Evolutionary conservation across 2,888 invertebrate species (phyloP).

Genomic region (Kuschelorhynchus macadamiae): DNA sequence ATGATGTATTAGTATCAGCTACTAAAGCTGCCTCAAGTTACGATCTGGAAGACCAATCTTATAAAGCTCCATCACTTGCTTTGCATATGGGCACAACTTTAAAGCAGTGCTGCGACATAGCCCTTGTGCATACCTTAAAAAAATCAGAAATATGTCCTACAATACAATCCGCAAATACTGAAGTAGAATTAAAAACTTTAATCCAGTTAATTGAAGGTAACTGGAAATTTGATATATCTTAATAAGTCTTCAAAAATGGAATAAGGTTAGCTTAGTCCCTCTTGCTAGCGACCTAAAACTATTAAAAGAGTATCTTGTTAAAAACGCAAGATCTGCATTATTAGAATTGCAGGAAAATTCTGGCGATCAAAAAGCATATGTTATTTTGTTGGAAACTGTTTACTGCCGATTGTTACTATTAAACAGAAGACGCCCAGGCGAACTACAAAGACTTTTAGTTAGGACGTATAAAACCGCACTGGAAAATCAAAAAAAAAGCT

Average conservation of each 20-base stretch:
- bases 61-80: conserved; percentile 39
- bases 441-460: conserved; percentile 51
- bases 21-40: conserved; percentile 39
- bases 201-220: conserved; percentile 49
- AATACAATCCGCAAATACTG: conserved; percentile 37
- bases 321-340: background rate
- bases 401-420: conserved; percentile 52
- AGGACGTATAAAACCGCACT: conserved; percentile 34
- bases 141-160: conserved; percentile 19
- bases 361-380: background rate
- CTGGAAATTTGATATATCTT: conserved; percentile 49
- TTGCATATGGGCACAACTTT: conserved; percentile 44
- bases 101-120: conserved; percentile 43
- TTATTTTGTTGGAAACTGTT: conserved; percentile 6
- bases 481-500: background rate
- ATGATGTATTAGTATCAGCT: conserved; percentile 31
- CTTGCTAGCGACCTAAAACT: conserved; percentile 37
- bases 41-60: conserved; percentile 27
- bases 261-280: conserved; percentile 49
- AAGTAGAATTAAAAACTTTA: conserved; percentile 52
- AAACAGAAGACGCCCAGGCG: conserved; percentile 54
- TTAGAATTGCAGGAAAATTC: conserved; percentile 3
- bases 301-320: conserved; percentile 24
- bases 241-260: conserved; percentile 50
- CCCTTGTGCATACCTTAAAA: conserved; percentile 47